These are phyloP conservation scores for Ictidomys tridecemlineatus DNA, from an alignment of 2,113 vertebrate species.

Conservation along the genomic window DNA sequence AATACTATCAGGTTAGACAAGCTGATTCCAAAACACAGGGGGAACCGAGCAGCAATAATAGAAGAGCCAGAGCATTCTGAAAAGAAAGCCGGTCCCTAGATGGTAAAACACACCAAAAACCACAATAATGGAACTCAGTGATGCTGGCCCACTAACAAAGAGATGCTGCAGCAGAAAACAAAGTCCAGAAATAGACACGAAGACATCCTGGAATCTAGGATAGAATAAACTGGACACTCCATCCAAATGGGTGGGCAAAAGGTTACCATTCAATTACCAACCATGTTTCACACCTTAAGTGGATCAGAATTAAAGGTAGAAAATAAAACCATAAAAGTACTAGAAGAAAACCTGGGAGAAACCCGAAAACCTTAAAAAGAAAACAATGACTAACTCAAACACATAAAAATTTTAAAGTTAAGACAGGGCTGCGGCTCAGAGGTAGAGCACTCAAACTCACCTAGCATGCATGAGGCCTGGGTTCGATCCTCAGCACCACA, in stretches of 20 bases:
- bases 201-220: not conserved
- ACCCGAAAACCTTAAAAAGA: not conserved
- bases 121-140: not conserved
- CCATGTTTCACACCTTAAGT: not conserved
- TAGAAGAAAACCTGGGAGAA: not conserved
- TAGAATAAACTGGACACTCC: not conserved
- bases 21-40: not conserved
- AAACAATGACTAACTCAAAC: not conserved
- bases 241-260: not conserved
- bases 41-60: no score
- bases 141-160: not conserved
- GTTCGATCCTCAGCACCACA: no score
- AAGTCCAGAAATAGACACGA: not conserved
- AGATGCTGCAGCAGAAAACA: not conserved
- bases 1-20: not conserved
- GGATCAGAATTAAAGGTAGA: not conserved
- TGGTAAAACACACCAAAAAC: not conserved
- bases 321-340: not conserved
- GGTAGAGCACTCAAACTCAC: no score
- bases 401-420: not conserved
- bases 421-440: not conserved
- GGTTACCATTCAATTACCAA: not conserved
- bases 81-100: not conserved
- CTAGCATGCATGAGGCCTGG: no score
- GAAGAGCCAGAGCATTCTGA: not conserved